Evolutionary conservation across 2,797 vertebrate species (phyloP).

Genomic region (Pagetopsis macropterus): DNA sequence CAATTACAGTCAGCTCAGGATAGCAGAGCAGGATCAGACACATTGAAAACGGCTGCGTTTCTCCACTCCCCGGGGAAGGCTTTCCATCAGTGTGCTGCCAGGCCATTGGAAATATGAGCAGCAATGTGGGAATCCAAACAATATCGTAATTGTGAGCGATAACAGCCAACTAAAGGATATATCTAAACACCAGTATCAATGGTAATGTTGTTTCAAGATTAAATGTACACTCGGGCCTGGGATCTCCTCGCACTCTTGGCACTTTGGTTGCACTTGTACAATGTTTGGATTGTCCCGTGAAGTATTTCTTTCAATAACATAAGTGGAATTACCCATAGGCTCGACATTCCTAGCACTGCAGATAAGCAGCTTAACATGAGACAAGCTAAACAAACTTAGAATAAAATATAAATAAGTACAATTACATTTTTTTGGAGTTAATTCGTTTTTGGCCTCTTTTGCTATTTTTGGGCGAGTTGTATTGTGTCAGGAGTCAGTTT

Average conservation of each 20-base stretch:
- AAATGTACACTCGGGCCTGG: constrained; percentile 47
- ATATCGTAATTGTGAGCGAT: constrained; percentile 62
- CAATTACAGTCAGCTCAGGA: constrained; percentile 72
- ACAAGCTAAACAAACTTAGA: constrained; percentile 56
- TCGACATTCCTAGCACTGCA: constrained; percentile 50
- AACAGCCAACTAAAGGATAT: constrained; percentile 52
- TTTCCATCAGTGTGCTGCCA: constrained; percentile 54
- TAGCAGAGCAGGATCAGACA: constrained; percentile 66
- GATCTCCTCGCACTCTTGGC: constrained; percentile 51
- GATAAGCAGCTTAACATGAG: constrained; percentile 63
- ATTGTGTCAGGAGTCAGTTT: constrained; percentile 1
- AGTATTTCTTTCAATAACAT: constrained; percentile 68
- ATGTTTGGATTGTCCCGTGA: constrained; percentile 63
- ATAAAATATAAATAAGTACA: background rate
- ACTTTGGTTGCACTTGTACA: constrained; percentile 51
- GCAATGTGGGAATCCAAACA: constrained; percentile 68
- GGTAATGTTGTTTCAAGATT: constrained; percentile 67
- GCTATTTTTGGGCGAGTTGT: background rate
- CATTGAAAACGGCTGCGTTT: constrained; percentile 62
- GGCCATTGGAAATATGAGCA: constrained; percentile 64
- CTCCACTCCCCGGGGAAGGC: constrained; percentile 58
- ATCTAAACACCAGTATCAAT: constrained; percentile 44
- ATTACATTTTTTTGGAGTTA: background rate
- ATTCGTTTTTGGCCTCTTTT: background rate
- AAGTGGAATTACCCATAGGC: constrained; percentile 48